These are phyloP conservation scores for Ormyrus labotus DNA, from an alignment of 2,888 invertebrate genomes.

Conservation along the genomic window DNA sequence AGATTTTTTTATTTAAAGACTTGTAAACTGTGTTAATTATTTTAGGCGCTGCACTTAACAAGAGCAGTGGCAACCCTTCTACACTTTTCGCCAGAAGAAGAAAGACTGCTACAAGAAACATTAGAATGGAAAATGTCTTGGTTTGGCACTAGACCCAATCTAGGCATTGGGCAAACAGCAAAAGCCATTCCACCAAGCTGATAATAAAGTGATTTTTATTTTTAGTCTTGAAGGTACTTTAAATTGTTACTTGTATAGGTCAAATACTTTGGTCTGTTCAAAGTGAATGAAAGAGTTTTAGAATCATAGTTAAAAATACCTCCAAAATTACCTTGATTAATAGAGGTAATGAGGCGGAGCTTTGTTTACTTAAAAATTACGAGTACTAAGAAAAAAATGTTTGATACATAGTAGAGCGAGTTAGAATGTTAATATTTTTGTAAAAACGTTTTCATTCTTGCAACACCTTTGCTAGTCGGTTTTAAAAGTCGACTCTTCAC, in stretches of 20 bases:
- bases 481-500: slow-evolving; percentile 11
- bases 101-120: slow-evolving; percentile 88
- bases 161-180: slow-evolving; percentile 78
- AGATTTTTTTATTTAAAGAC: too few species aligned
- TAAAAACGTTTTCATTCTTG: slow-evolving; percentile 42
- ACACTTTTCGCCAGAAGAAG: slow-evolving; percentile 90
- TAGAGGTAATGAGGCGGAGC: slow-evolving; percentile 17
- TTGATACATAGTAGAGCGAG: slow-evolving; percentile 25
- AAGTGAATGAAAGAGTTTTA: slow-evolving; percentile 32
- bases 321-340: slow-evolving; percentile 17
- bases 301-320: slow-evolving; percentile 25
- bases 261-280: slow-evolving; percentile 11
- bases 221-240: slow-evolving; percentile 25
- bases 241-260: slow-evolving; percentile 40
- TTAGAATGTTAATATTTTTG: slow-evolving; percentile 54
- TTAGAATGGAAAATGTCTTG: slow-evolving; percentile 86
- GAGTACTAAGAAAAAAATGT: slow-evolving; percentile 22
- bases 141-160: slow-evolving; percentile 81
- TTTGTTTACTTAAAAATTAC: slow-evolving; percentile 35
- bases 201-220: slow-evolving; percentile 69
- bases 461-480: slow-evolving; percentile 10
- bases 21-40: slow-evolving; percentile 28
- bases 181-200: slow-evolving; percentile 80
- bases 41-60: slow-evolving; percentile 92
- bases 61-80: slow-evolving; percentile 91